Percentiles rank a stretch among this genome's conserved stretches.
Evolutionary conservation across 2,888 invertebrate species (phyloP).

Genomic region (Oligia fasciuncula): DNA sequence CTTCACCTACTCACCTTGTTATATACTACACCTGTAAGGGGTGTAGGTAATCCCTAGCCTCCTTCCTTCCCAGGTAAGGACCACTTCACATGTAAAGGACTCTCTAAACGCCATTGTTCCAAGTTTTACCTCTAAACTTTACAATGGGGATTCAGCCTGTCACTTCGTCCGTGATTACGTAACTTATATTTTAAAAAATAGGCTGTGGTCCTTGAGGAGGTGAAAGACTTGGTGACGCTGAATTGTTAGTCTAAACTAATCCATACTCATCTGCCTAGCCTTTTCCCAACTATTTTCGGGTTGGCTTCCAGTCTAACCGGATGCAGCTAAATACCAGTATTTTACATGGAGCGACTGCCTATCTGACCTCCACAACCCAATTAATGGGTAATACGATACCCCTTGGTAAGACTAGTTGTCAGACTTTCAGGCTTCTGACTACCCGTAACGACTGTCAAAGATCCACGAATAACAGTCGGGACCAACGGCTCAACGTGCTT

Average conservation of each 20-base stretch:
- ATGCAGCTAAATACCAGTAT: too few relatives aligned
- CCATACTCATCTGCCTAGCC: not conserved
- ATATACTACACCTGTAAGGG: not conserved
- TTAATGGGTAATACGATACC: too few relatives aligned
- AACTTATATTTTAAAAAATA: slow-evolving; percentile 17
- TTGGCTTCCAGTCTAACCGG: not conserved
- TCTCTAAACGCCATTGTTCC: slow-evolving; percentile 33
- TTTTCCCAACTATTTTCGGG: not conserved
- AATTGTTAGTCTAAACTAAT: not conserved
- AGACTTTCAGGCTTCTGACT: too few relatives aligned
- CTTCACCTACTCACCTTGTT: not conserved
- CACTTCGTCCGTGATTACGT: slow-evolving; percentile 13
- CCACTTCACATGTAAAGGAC: slow-evolving; percentile 22
- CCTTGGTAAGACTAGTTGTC: too few relatives aligned
- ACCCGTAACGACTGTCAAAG: too few relatives aligned
- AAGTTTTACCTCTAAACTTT: slow-evolving; percentile 38
- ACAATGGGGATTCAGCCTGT: slow-evolving; percentile 31
- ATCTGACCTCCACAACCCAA: too few relatives aligned
- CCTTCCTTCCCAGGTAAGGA: slow-evolving; percentile 15
- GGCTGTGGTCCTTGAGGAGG: not conserved
- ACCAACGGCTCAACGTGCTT: too few relatives aligned
- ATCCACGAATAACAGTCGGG: too few relatives aligned
- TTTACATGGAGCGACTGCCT: too few relatives aligned
- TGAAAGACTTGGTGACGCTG: not conserved
- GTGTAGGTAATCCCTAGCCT: slow-evolving; percentile 12